Base-by-base conservation (phyloP, 1,140 invertebrate genomes). In the Scaptomyza hsui region DNA sequence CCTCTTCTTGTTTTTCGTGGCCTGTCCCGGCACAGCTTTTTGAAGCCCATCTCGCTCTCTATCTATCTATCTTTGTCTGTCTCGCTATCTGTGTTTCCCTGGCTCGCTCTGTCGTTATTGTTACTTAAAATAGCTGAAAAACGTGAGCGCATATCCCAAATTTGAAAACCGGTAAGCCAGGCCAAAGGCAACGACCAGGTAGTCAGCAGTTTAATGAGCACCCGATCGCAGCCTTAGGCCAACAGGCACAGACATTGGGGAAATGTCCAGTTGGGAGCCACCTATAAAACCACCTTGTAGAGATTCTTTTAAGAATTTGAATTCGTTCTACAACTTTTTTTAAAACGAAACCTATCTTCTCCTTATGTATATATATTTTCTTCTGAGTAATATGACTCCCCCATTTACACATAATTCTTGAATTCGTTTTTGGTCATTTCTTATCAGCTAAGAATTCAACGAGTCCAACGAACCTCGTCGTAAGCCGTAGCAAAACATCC, bases 121-220 rank as follows among this genome's bases (percentile, higher is more conserved):
- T 86, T 88, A 88, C 82, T 88, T 86, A 88, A 81, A 86, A 88
- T 88, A 86, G 82, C 72, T 88, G 82, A 88, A 75, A 76, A 88
- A 77, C 77, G 82, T 81, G 77, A 86, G 73, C 63, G 44, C 71
- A 78, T 88, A 88, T 78, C 82, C 81, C 69, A 77, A 85, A 85
- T 82, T 86, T 82, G 78, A 82, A 86, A 86, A 86, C 82, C 82
- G 82, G 81, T 86, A 79, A 80, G 59, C 65, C 70, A 69, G 62
- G 44, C 57, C 64, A 73, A 60, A 65, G 63, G 73, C 68, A 74
- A 42, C 48, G 60, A 65, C 44, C 61, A 80, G 53, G 71, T 71
- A 72, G 72, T 62, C 61, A 56, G 13, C 48, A 57, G 37, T 68
- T 67, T 67, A 72, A 72, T 67, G 63, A 72, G 69, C 69, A 72